Conservation (phyloP, 1,140 invertebrate species). For the Orius insidiosus region DNA sequence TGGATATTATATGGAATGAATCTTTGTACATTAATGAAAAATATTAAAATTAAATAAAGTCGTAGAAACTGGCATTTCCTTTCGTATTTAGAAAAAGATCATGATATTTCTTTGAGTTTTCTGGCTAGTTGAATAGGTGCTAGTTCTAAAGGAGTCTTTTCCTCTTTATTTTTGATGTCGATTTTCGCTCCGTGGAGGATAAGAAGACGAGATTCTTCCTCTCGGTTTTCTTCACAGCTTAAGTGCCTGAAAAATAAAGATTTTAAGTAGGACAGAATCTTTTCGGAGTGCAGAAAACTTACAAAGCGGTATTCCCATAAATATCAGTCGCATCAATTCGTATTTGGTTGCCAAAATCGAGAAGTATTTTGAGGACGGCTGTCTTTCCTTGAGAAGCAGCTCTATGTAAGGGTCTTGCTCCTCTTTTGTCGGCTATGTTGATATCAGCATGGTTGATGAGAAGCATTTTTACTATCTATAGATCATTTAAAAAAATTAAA, state of each 20-base stretch:
- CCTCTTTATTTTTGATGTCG: conserved; percentile 46
- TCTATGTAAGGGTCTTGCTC: conserved; percentile 68
- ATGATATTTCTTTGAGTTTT: conserved; percentile 2
- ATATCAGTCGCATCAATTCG: conserved; percentile 36
- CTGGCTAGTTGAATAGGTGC: conserved; percentile 13
- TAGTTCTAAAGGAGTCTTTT: conserved; percentile 51
- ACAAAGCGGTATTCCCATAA: conserved; percentile 55
- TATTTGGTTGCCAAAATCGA: conserved; percentile 33
- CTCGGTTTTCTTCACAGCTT: conserved; percentile 66
- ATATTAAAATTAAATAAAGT: too few relatives aligned
- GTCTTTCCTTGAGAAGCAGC: conserved; percentile 64
- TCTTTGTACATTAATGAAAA: too few relatives aligned
- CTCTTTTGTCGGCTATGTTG: conserved; percentile 54
- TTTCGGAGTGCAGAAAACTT: too few relatives aligned
- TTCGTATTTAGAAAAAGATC: not conserved
- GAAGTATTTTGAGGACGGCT: conserved; percentile 47
- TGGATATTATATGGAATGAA: too few relatives aligned
- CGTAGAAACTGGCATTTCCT: too few relatives aligned
- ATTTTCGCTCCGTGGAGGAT: conserved; percentile 46
- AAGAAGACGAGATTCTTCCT: conserved; percentile 47
- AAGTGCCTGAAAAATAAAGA: conserved; percentile 44
- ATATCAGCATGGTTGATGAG: conserved; percentile 54
- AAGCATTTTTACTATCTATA: conserved; percentile 43
- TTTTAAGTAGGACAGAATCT: too few relatives aligned
- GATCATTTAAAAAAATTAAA: conserved; percentile 1